phyloP scores from a whole-genome alignment of 2,113 vertebrate species.

The Calidris pugnax region DNA sequence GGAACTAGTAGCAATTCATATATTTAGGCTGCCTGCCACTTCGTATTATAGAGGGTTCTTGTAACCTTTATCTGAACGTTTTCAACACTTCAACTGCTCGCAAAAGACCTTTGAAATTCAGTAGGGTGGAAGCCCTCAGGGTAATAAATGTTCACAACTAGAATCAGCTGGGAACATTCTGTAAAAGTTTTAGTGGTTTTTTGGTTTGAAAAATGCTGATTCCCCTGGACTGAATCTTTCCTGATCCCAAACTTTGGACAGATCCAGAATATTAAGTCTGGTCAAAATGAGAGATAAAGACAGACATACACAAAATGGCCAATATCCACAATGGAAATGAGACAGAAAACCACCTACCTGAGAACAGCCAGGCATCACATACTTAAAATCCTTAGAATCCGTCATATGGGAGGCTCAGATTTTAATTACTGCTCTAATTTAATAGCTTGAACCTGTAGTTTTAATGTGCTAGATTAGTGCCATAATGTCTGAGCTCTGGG shows the following conservation, averaged over 20 bases:
- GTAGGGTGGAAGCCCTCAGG: slow-evolving; percentile 9
- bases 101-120: slow-evolving; percentile 39
- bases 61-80: slow-evolving; percentile 43
- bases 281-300: neutral
- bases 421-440: slow-evolving; percentile 15
- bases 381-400: neutral
- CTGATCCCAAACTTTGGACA: neutral
- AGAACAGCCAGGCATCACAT: neutral
- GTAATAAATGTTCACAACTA: neutral
- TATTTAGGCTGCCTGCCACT: neutral
- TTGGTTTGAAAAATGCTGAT: slow-evolving; percentile 9
- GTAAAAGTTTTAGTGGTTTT: slow-evolving; percentile 7
- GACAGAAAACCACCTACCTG: neutral
- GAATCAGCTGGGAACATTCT: neutral
- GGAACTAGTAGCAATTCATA: neutral
- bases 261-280: neutral
- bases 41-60: slow-evolving; percentile 8
- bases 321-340: neutral
- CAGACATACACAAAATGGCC: neutral
- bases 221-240: neutral
- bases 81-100: slow-evolving; percentile 27
- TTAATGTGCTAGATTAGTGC: neutral
- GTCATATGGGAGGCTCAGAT: neutral
- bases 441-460: neutral
- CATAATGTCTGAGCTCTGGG: neutral